phyloP scores from a whole-genome alignment of 2,888 invertebrate species.

The Empis stercorea region DNA sequence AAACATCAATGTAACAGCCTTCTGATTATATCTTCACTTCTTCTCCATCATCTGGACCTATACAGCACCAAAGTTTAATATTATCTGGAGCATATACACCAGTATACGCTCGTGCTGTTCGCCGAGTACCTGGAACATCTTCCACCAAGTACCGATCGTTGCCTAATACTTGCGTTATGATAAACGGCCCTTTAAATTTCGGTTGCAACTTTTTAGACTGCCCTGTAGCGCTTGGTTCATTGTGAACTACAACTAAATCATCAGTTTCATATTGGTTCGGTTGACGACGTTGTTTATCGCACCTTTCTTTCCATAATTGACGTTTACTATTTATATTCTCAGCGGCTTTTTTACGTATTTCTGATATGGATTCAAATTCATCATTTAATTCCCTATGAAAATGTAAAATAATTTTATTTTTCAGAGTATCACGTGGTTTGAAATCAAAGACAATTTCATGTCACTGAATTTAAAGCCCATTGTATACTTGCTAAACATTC shows the following conservation, averaged over 20 bases:
- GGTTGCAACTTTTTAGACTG: slow-evolving; percentile 12
- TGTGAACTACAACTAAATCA: slow-evolving; percentile 1
- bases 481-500: slow-evolving; percentile 9
- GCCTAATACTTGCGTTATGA: slow-evolving; percentile 7
- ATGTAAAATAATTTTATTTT: neutral
- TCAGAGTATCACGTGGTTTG: neutral
- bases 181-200: slow-evolving; percentile 13
- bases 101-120: slow-evolving; percentile 11
- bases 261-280: neutral
- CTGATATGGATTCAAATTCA: neutral
- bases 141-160: slow-evolving; percentile 14
- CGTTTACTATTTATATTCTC: neutral
- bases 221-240: neutral
- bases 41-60: neutral
- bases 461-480: slow-evolving; percentile 12
- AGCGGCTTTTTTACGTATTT: neutral
- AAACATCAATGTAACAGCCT: too few relatives aligned
- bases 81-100: slow-evolving; percentile 13
- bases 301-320: slow-evolving; percentile 2
- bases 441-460: slow-evolving; percentile 14
- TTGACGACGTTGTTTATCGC: neutral
- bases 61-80: slow-evolving; percentile 10
- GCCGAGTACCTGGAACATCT: slow-evolving; percentile 12
- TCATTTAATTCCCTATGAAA: neutral
- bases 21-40: too few relatives aligned